Evolutionary conservation across 2,888 invertebrate species (phyloP).

Genomic region (Melinaea menophilus): DNA sequence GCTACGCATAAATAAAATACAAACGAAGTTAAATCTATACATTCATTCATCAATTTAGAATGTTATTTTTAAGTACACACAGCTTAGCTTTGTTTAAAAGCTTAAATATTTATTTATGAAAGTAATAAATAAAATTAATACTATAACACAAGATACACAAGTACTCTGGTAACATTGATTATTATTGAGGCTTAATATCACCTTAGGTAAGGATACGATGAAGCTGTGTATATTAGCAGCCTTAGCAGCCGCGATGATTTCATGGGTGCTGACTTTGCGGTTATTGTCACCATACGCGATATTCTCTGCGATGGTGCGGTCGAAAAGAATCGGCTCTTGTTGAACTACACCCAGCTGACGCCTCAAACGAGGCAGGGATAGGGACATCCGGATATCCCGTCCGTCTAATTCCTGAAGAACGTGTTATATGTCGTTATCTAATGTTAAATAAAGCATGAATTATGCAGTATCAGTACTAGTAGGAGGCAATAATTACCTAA

Average conservation of each 20-base stretch:
- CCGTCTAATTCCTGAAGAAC: constrained; percentile 70
- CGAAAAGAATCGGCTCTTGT: constrained; percentile 91
- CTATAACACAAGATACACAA: too few species aligned
- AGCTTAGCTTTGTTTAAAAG: too few species aligned
- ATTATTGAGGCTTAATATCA: constrained; percentile 35
- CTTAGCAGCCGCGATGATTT: constrained; percentile 85
- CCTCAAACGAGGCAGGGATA: constrained; percentile 83
- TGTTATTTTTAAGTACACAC: too few species aligned
- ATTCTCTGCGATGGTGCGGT: constrained; percentile 89
- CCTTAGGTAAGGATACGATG: constrained; percentile 83
- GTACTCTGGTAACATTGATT: too few species aligned
- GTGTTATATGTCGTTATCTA: background rate
- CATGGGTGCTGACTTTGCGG: constrained; percentile 81
- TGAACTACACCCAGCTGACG: constrained; percentile 88
- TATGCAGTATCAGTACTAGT: too few species aligned
- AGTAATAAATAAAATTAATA: too few species aligned
- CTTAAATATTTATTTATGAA: too few species aligned
- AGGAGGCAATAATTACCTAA: too few species aligned
- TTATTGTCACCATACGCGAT: constrained; percentile 91
- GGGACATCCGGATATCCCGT: constrained; percentile 71
- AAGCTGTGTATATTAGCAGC: constrained; percentile 90
- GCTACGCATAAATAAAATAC: background rate
- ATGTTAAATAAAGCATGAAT: too few species aligned
- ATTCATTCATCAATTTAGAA: background rate
- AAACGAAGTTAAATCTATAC: background rate